Percentiles rank a stretch among this genome's conserved stretches.
phyloP scores from a whole-genome alignment of 92 coral and sea anemone genomes.

The Plumapathes pennacea region DNA sequence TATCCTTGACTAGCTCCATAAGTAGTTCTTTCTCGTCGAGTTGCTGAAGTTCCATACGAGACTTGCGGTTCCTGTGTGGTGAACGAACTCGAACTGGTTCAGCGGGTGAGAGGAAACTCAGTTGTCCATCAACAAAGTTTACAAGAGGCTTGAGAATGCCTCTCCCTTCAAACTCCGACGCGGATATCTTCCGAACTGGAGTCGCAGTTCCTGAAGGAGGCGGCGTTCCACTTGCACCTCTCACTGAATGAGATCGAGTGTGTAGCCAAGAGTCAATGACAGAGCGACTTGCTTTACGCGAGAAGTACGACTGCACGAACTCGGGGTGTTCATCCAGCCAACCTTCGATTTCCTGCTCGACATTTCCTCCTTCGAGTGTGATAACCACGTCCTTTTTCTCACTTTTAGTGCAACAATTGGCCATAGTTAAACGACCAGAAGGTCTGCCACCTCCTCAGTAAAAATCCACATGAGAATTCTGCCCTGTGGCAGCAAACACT shows the following conservation, averaged over 20 bases:
- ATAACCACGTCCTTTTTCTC: slow-evolving; percentile 76
- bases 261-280: slow-evolving; percentile 92
- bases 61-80: slow-evolving; percentile 84
- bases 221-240: slow-evolving; percentile 97
- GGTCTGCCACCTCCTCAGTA: too few species aligned
- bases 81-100: slow-evolving; percentile 81
- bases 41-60: slow-evolving; percentile 94
- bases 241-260: slow-evolving; percentile 78
- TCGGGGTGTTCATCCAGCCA: slow-evolving; percentile 99
- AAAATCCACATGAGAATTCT: too few species aligned
- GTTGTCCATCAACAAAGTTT: slow-evolving; percentile 97
- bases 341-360: slow-evolving; percentile 76
- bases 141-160: slow-evolving; percentile 95
- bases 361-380: slow-evolving; percentile 70
- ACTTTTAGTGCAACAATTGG: slow-evolving; percentile 84
- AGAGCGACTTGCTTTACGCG: slow-evolving; percentile 93
- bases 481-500: too few species aligned
- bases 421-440: slow-evolving; percentile 67
- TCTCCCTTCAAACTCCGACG: slow-evolving; percentile 96
- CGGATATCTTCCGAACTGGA: slow-evolving; percentile 98
- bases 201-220: slow-evolving; percentile 98
- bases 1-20: slow-evolving; percentile 99
- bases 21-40: slow-evolving; percentile 94
- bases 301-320: slow-evolving; percentile 95
- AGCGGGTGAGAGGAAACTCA: slow-evolving; percentile 88